Percentiles rank a stretch among this genome's conserved stretches.
Evolutionary conservation across 2,113 vertebrate species (phyloP).

Genomic region (Ciconia stormi): DNA sequence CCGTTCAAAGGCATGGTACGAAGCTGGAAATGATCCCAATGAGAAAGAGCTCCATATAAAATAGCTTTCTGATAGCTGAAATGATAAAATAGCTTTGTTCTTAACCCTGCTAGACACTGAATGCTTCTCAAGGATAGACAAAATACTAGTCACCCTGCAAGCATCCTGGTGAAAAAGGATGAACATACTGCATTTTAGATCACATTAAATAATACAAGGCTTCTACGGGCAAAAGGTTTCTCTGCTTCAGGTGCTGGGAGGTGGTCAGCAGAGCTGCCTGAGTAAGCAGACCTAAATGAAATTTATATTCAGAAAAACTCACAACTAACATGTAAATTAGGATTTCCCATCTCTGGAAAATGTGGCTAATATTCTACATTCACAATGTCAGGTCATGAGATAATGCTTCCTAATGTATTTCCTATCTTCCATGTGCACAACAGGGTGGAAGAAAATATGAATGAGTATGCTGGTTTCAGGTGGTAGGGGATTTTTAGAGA

Average conservation of each 20-base stretch:
- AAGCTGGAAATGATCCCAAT: neutral
- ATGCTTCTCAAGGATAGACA: neutral
- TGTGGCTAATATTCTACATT: neutral
- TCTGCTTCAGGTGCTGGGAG: neutral
- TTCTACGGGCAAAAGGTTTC: neutral
- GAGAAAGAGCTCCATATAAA: neutral
- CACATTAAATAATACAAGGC: neutral
- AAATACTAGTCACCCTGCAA: neutral
- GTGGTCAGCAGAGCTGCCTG: neutral
- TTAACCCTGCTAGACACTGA: neutral
- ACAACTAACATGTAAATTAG: neutral
- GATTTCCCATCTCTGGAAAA: slow-evolving; percentile 7
- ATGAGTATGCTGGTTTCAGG: neutral
- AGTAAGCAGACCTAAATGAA: neutral
- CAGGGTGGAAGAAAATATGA: slow-evolving; percentile 14
- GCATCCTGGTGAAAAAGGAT: neutral
- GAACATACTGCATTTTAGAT: neutral
- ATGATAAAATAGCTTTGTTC: neutral
- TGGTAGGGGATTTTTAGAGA: slow-evolving; percentile 25
- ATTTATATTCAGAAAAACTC: neutral
- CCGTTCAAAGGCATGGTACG: neutral
- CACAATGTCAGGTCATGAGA: too few relatives aligned
- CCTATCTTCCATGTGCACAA: neutral
- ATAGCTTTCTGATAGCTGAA: neutral
- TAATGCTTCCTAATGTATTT: neutral